Base-by-base conservation (phyloP, 2,113 vertebrate species). In the Daubentonia madagascariensis region DNA sequence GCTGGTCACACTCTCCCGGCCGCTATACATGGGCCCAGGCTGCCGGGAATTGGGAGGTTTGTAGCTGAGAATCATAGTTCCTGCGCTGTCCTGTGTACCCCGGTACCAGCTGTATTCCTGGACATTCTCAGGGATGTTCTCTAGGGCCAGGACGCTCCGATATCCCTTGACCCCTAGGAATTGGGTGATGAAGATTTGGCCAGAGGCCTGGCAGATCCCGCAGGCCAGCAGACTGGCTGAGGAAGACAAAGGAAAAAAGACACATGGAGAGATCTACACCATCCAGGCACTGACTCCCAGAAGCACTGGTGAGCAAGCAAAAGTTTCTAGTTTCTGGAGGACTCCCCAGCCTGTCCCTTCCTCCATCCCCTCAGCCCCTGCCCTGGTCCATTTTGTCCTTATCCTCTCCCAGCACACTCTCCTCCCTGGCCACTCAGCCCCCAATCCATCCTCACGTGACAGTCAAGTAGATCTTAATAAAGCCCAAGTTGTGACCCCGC, bases 1-100 rank as follows among this genome's bases (percentile, higher is more conserved):
- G 0, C 0, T 0, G 28, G 76, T 88, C 52, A 96, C 54, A 0
- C 18, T 94, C 72, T 95, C 45, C 30, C 87, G 18, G 40, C 70
- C 8, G 0, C 37, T 88, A 87, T 6, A 67, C 87, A 25, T 9
- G 43, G 95, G 93, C 35, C 95, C 81, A 0, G 16, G 1, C 16
- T 9, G 14, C 72, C 12, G 20, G 54, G 61, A 25, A 2, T 14
- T 7, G 5, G 59, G 30, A 23, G 45, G 28, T 1, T 9, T 25
- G 45, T 88, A 67, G 91, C 91, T 95, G 22, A 95, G 7, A 23
- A 97, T 96, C 86, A 85, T 79, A 28, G 65, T 87, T 2, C 10
- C 76, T 0, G 1, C 25, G 30, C 7, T 79, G 63, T 65, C 70
- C 0, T 61, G 14, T 0, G 2, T 5, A 8, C 91, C 91, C 2